Evolutionary conservation across 1,140 invertebrate genomes (phyloP), one percentile per base, ranked within the genome.

Genomic region (Pinna nobilis): DNA sequence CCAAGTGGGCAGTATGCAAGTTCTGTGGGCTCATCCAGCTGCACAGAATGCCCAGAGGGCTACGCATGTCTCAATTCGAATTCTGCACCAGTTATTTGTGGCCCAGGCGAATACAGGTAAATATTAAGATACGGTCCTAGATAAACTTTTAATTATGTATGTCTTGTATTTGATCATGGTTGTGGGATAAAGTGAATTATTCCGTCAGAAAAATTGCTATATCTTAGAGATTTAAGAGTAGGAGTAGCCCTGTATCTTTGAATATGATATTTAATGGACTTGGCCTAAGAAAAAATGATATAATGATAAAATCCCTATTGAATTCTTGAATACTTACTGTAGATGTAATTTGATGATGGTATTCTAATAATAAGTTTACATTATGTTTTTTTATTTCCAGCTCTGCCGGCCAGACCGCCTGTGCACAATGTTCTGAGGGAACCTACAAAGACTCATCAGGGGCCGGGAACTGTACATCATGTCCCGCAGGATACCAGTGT

Each of bases 11-110:
- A 77, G 41, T 78, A 82, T 33, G 50, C 73, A 3, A 51, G 60
- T 47, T 57, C 55, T 1, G 67, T 64, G 15, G 74, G 78, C 1
- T 65, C 82, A 7, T 77, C 77, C 18, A 47, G 35, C 35, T 88
- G 86, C 76, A 64, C 72, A 0, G 37, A 71, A 15, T 87, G 85
- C 65, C 79, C 84, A 13, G 83, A 71, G 2, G 86, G 86, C 11
- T 74, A 77, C 25, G 28, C 72, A 33, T 87, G 85, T 70, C 15
- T 72, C 7, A 41, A 59, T 15, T 70, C 63, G 15, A 55, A 69
- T 0, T 18, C 50, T 5, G 39, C 66, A 39, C 85, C 86, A 7
- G 60, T 68, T 3, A 20, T 70, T 23, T 87, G 86, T 79, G 25
- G 50, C 0, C 70, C 76, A 2, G 84, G 85, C 20, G 79, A 50